These are phyloP conservation scores for Reticulitermes speratus DNA, from an alignment of 1,140 invertebrate genomes.

Conservation along the genomic window DNA sequence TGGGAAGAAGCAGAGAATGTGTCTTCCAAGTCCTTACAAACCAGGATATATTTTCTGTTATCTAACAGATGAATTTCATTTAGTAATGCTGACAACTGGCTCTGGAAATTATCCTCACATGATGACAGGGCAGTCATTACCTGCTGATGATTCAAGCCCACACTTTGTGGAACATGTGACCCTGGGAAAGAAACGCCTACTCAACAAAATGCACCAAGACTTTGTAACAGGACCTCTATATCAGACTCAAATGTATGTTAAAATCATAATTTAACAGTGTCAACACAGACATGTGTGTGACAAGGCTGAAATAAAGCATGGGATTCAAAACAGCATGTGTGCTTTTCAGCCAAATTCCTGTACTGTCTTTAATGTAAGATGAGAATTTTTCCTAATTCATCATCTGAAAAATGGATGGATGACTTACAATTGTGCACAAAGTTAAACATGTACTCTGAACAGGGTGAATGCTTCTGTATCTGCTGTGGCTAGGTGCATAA, in stretches of 20 bases:
- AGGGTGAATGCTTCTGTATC: too few relatives aligned
- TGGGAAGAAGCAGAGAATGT: background rate
- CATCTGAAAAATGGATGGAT: too few relatives aligned
- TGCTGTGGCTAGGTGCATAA: too few relatives aligned
- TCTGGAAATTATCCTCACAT: background rate
- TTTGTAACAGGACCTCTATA: background rate
- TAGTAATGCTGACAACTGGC: background rate
- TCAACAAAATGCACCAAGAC: background rate
- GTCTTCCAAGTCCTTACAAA: background rate
- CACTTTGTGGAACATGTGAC: background rate
- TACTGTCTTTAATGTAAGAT: too few relatives aligned
- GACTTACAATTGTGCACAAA: too few relatives aligned
- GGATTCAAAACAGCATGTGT: too few relatives aligned
- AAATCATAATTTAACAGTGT: background rate
- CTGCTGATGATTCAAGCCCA: background rate
- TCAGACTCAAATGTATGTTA: background rate
- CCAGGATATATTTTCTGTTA: background rate
- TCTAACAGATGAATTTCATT: background rate
- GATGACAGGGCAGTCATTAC: background rate
- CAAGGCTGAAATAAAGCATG: too few relatives aligned
- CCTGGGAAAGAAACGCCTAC: background rate
- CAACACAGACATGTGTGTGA: too few relatives aligned
- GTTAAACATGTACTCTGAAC: too few relatives aligned
- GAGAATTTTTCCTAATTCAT: too few relatives aligned
- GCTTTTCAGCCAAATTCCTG: too few relatives aligned